Base-by-base conservation (phyloP, 2,113 vertebrate species). In the Dipodomys ordii region DNA sequence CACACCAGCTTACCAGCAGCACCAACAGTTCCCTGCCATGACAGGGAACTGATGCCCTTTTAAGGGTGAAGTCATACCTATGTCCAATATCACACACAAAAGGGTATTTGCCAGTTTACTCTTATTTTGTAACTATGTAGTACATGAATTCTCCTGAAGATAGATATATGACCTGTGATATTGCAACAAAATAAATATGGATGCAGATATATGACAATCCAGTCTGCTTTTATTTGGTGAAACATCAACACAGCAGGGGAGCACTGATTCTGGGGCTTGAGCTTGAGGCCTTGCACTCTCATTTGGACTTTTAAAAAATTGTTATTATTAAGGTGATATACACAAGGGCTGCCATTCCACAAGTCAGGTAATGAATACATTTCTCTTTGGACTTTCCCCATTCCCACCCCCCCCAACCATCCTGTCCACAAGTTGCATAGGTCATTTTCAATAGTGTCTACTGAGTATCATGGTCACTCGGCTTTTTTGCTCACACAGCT, bases 191-290 rank as follows among this genome's bases (percentile, higher is more conserved):
- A 10, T 60, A 32, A 92, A 64, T 9, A 30, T 25, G 69, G 35
- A 64, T 68, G 62, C 6, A 92, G 16, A 62, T 10, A 6, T 16
- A 15, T 78, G 81, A 94, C 15, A 16, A 84, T 27, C 27, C 20
- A 69, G 46, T 22, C 81, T 82, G 80, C 77, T 93, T 89, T 77
- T 89, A 73, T 28, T 57, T 69, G 73, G 74, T 72, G 16, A 81
- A 92, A 92, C 44, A 78, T 35, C 77, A 82, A 93, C 12, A 2
- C 9, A 1, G 1, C 3, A 16, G 15, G 53, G 53, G 15, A 18
- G 4, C 53, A 57, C 53, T 18, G 53, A 18, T 57, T 57, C 53
- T 19, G 15, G 53, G 53, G 15, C 53, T 57, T 57, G 53, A 57
- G 15, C 53, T 57, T 4, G 15, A 57, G 53, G 53, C 12, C 53